Conservation (phyloP, 1,140 invertebrate genomes). For the Drosophila yakuba region DNA sequence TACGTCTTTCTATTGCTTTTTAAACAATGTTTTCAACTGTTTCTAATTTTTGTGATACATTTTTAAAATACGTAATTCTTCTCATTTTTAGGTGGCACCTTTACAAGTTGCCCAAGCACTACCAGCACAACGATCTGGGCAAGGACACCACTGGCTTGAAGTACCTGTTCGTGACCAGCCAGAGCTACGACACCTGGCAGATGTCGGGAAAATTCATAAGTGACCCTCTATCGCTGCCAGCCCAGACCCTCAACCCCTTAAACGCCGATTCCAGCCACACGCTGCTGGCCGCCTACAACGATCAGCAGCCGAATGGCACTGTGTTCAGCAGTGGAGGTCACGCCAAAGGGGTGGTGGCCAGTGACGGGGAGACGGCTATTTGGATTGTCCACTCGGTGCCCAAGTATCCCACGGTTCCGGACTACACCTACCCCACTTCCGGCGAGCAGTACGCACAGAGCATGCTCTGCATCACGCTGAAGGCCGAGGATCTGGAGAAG, state of each 20-base stretch:
- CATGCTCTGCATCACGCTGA: slow-evolving; percentile 93
- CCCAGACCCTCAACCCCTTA: slow-evolving; percentile 89
- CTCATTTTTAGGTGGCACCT: slow-evolving; percentile 89
- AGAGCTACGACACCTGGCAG: slow-evolving; percentile 87
- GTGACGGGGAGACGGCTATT: slow-evolving; percentile 90
- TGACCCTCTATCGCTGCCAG: slow-evolving; percentile 89
- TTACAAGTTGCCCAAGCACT: slow-evolving; percentile 92
- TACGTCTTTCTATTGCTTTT: too few relatives aligned
- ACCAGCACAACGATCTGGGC: slow-evolving; percentile 71
- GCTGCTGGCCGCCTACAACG: slow-evolving; percentile 92
- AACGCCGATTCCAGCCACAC: slow-evolving; percentile 85
- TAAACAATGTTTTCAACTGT: too few relatives aligned
- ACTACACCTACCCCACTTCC: slow-evolving; percentile 91
- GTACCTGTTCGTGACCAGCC: slow-evolving; percentile 90
- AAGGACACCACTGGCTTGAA: slow-evolving; percentile 87
- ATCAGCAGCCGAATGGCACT: slow-evolving; percentile 89
- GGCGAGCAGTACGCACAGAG: slow-evolving; percentile 93
- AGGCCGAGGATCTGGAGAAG: slow-evolving; percentile 87
- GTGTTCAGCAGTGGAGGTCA: slow-evolving; percentile 88
- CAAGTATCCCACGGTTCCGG: slow-evolving; percentile 88
- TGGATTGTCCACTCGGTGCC: slow-evolving; percentile 97
- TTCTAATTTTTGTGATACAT: neutral
- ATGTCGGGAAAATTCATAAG: slow-evolving; percentile 89
- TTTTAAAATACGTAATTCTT: neutral
- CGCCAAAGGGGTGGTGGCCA: slow-evolving; percentile 93